Conservation (phyloP, 1,140 invertebrate species). For the Cyclargus thomasi region DNA sequence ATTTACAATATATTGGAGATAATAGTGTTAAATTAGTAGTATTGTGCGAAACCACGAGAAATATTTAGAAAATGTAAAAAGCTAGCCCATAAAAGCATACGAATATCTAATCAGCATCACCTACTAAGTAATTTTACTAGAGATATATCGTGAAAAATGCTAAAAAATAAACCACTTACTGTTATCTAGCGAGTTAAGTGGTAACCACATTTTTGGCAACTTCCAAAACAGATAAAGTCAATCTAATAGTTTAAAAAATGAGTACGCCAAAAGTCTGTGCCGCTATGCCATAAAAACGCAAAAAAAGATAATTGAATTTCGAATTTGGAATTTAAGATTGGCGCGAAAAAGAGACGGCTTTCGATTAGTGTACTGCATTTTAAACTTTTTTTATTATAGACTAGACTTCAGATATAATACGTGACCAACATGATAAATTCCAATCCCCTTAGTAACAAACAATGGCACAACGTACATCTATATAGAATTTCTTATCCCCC, state of each 20-base stretch:
- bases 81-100: not conserved
- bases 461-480: not conserved
- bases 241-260: not conserved
- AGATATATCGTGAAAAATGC: not conserved
- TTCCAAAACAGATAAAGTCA: not conserved
- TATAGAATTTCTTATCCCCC: not conserved
- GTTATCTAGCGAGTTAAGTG: not conserved
- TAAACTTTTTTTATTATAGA: not conserved
- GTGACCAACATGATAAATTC: not conserved
- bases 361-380: not conserved
- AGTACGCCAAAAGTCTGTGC: not conserved
- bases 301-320: not conserved
- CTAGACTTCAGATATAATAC: not conserved
- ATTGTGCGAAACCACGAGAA: not conserved
- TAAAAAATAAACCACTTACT: not conserved
- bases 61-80: slow-evolving; percentile 1
- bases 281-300: not conserved
- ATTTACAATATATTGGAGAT: no score
- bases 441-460: not conserved
- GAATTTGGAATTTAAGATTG: not conserved
- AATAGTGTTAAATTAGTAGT: not conserved
- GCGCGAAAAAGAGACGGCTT: not conserved
- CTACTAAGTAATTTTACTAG: not conserved
- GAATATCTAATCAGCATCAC: not conserved
- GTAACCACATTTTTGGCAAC: not conserved